phyloP scores from a whole-genome alignment of 2,113 vertebrate genomes.

The Elaphurus davidianus region DNA sequence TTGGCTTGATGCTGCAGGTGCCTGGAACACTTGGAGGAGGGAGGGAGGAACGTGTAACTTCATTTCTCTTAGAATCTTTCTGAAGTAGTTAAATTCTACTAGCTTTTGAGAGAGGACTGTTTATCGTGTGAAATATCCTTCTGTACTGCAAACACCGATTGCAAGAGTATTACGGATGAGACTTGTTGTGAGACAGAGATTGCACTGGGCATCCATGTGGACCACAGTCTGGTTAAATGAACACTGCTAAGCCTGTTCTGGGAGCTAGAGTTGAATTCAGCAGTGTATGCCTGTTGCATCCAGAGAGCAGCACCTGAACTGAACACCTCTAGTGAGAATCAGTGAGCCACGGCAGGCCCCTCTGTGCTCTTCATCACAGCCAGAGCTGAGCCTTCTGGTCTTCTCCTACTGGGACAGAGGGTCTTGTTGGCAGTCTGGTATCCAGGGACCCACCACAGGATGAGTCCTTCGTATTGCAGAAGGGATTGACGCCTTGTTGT shows the following conservation, averaged over 20 bases:
- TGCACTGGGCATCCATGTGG: neutral
- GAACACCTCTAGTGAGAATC: neutral
- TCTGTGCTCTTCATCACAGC: neutral
- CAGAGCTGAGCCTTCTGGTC: neutral
- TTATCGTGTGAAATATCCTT: neutral
- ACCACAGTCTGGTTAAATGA: neutral
- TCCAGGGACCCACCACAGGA: neutral
- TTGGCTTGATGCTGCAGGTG: neutral
- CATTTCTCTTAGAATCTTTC: neutral
- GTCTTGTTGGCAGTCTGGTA: neutral
- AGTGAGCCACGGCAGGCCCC: neutral
- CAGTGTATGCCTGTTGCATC: neutral
- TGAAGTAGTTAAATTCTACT: neutral
- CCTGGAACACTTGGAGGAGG: neutral
- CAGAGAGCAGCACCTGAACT: neutral
- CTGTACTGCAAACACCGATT: neutral
- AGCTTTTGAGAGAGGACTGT: neutral
- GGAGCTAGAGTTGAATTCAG: neutral
- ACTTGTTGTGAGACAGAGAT: neutral
- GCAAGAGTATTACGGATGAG: rapidly evolving
- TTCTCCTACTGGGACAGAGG: neutral
- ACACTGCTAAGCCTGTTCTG: neutral
- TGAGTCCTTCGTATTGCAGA: neutral
- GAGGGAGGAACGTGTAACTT: rapidly evolving
- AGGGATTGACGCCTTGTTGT: neutral